These are phyloP conservation scores for Drosophila sp. DNA, from an alignment of 1,140 invertebrate genomes.

Conservation along the genomic window DNA sequence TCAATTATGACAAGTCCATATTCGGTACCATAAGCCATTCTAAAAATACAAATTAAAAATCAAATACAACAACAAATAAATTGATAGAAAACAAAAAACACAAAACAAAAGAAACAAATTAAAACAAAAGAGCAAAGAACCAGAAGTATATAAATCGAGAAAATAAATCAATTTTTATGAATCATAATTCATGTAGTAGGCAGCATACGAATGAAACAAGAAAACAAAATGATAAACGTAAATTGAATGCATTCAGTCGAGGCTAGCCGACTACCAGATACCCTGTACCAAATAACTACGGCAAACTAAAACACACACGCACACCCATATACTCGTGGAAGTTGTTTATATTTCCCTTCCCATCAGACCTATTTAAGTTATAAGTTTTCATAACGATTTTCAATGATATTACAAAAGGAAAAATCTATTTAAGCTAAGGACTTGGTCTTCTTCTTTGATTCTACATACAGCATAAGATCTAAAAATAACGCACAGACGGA, in stretches of 20 bases:
- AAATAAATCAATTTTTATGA: neutral
- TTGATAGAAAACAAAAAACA: conserved; percentile 3
- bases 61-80: conserved; percentile 28
- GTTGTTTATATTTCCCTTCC: too few relatives aligned
- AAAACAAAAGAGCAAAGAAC: conserved; percentile 14
- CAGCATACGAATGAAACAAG: neutral
- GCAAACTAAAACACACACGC: neutral
- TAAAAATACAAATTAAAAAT: conserved; percentile 83
- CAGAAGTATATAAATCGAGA: conserved; percentile 6
- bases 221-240: neutral
- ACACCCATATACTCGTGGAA: neutral
- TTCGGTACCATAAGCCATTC: conserved; percentile 98
- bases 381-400: too few relatives aligned
- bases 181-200: neutral
- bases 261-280: neutral
- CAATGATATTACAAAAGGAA: too few relatives aligned
- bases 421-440: too few relatives aligned
- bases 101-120: conserved; percentile 15
- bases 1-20: conserved; percentile 97
- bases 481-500: neutral
- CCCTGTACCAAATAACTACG: conserved; percentile 4
- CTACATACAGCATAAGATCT: neutral
- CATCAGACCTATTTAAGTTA: too few relatives aligned
- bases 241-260: conserved; percentile 4
- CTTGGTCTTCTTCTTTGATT: too few relatives aligned